These are phyloP conservation scores for Cepaea nemoralis DNA, from an alignment of 1,140 invertebrate species.

Conservation along the genomic window DNA sequence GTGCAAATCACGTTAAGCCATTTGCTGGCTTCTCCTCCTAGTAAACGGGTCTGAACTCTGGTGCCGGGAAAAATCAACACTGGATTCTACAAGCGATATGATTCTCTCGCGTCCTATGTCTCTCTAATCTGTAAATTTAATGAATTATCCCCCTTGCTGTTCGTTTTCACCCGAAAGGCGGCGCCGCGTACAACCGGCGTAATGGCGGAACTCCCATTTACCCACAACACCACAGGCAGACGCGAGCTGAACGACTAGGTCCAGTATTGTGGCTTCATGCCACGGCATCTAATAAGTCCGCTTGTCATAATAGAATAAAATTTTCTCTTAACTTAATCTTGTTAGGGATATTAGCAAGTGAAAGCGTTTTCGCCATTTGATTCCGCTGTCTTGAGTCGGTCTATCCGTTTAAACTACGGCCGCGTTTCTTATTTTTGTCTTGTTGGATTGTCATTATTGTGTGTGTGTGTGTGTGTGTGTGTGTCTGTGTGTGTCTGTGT, in stretches of 20 bases:
- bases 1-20: constrained; percentile 28
- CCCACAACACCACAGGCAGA: constrained; percentile 2
- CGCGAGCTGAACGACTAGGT: neutral
- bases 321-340: constrained; percentile 3
- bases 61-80: constrained; percentile 29
- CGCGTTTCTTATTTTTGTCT: too few species aligned
- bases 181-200: constrained; percentile 11
- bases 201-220: constrained; percentile 30
- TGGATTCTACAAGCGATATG: neutral
- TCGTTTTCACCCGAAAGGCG: constrained; percentile 15
- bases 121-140: constrained; percentile 32
- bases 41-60: neutral
- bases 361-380: neutral
- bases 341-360: constrained; percentile 33
- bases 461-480: too few species aligned
- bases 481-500: too few species aligned
- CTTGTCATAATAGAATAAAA: constrained; percentile 30
- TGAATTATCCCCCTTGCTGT: constrained; percentile 31
- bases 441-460: too few species aligned
- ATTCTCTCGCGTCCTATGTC: constrained; percentile 23
- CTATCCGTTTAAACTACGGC: neutral
- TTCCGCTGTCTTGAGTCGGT: neutral
- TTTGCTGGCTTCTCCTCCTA: constrained; percentile 9
- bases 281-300: constrained; percentile 26
- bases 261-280: neutral